Evolutionary conservation across 2,797 vertebrate genomes (phyloP), one percentile per base, ranked within the genome.

Genomic region (Erithacus rubecula): DNA sequence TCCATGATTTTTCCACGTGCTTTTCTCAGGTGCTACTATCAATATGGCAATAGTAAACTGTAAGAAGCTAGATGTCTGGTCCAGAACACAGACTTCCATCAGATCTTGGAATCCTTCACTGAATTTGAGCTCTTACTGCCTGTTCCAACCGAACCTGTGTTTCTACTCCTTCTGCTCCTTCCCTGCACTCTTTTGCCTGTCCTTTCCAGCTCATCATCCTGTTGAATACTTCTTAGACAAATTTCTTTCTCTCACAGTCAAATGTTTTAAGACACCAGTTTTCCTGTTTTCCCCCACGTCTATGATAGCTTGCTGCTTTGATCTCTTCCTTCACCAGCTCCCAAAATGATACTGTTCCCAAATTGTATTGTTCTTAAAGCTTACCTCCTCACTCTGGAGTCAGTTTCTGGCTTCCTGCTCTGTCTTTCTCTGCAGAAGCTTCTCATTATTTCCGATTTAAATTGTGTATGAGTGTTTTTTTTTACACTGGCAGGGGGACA

Each of bases 71-170:
- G 9, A 17, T 13, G 2, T 41, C 44, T 58, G 19, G 15, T 70
- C 29, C 39, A 44, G 26, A 10, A 47, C 5, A 12, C 14, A 30
- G 2, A 30, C 5, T 86, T 68, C 17, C 9, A 24, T 44, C 44
- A 44, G 22, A 12, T 44, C 12, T 32, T 60, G 6, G 21, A 39
- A 84, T 37, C 22, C 20, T 59, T 79, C 27, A n/a, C 2, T 21
- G 16, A 43, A 11, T 23, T 43, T 0, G 1, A 75, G 34, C 2
- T 12, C 9, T 49, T 78, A 23, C 1, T 49, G 11, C 19, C 9
- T 0, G 0, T 24, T 11, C 11, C 12, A 43, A 20, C 7, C 21
- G 26, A 91, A 24, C 3, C 2, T 16, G 6, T 26, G 63, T 51
- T 52, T 20, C 30, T 62, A 13, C 7, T 59, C 23, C 13, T 6